Percentiles rank a stretch among this genome's conserved stretches.
Evolutionary conservation across 2,113 vertebrate genomes (phyloP).

Genomic region (Oncorhynchus kisutch): DNA sequence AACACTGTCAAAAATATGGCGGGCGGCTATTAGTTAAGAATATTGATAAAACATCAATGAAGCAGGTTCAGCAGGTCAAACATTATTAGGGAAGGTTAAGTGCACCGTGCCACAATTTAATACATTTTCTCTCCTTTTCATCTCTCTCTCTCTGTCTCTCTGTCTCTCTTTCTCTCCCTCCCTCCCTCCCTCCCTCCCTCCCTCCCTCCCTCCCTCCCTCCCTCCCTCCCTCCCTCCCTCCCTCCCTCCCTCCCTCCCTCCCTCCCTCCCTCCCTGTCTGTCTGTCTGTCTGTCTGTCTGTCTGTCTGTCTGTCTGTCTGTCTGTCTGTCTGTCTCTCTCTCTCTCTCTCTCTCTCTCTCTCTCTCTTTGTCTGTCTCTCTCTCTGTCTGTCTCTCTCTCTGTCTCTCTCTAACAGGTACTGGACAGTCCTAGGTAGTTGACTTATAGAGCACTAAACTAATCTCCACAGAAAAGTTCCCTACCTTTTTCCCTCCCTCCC

Average conservation of each 20-base stretch:
- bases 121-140: not conserved
- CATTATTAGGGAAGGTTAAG: constrained; percentile 75
- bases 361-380: not conserved
- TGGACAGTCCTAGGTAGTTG: constrained; percentile 38
- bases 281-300: not conserved
- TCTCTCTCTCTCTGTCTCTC: not conserved
- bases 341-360: not conserved
- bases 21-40: constrained; percentile 67
- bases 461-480: constrained; percentile 48
- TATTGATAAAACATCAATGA: constrained; percentile 68
- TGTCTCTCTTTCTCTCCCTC: no score
- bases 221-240: no score
- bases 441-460: constrained; percentile 29
- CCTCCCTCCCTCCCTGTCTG: no score
- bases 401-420: constrained; percentile 17
- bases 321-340: not conserved
- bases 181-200: no score
- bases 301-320: not conserved
- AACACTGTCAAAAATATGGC: constrained; percentile 65
- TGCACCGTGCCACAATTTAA: constrained; percentile 29
- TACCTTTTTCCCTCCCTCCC: constrained; percentile 13
- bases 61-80: constrained; percentile 72
- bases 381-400: not conserved
- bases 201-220: no score
- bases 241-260: no score